Conservation (phyloP, 2,113 vertebrate species). For the Scartelaos histophorus region DNA sequence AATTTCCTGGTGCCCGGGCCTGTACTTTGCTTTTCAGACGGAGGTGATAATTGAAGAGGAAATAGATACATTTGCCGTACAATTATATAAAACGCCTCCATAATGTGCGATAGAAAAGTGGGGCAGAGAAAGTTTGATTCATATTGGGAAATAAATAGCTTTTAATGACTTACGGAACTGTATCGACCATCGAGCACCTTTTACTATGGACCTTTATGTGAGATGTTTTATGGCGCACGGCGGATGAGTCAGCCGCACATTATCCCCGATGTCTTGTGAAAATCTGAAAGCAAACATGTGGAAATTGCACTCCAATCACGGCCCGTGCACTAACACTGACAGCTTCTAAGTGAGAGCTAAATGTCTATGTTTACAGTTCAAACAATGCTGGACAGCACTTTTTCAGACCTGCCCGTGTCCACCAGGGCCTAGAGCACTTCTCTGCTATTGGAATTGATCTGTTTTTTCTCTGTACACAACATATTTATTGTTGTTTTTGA, state of each 20-base stretch:
- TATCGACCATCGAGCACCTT: background rate
- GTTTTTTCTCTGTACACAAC: constrained; percentile 29
- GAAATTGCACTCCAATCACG: constrained; percentile 13
- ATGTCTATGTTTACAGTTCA: constrained; percentile 31
- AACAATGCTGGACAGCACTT: constrained; percentile 6
- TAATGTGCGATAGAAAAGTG: background rate
- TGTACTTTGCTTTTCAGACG: background rate
- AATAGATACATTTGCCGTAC: background rate
- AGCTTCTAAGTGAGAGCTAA: constrained; percentile 22
- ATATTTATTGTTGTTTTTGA: constrained; percentile 36
- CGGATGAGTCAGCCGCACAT: background rate
- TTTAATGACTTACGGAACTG: constrained; percentile 6
- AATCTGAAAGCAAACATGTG: background rate
- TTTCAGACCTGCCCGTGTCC: constrained; percentile 15
- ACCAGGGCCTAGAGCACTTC: constrained; percentile 31
- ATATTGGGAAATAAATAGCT: background rate
- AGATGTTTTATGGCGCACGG: background rate
- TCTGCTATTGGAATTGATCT: constrained; percentile 68
- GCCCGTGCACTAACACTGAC: constrained; percentile 9
- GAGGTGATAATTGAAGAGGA: constrained; percentile 1
- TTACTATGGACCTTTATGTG: constrained; percentile 8
- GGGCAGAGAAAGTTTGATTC: constrained; percentile 2
- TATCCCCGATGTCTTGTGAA: constrained; percentile 12
- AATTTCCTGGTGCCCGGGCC: too few relatives aligned
- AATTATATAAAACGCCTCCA: background rate